Evolutionary conservation across 2,797 vertebrate species (phyloP), one percentile per base, ranked within the genome.

Genomic region (Synaphobranchus kaupii): DNA sequence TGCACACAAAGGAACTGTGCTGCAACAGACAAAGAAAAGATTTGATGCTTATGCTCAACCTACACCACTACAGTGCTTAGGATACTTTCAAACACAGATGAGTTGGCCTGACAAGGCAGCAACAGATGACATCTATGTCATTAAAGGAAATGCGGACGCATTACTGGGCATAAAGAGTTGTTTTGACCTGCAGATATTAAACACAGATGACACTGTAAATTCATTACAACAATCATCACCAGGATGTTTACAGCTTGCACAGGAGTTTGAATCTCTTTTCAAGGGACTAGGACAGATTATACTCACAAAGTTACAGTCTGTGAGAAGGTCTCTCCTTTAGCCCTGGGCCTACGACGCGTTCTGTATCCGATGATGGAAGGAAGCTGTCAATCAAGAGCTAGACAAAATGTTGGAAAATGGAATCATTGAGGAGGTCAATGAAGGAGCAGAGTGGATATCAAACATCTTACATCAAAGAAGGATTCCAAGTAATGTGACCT

Each of bases 391-490:
- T n/a, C 85, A 88, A 63, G 56, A 88, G 39, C 48, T 88, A 76
- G 84, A 86, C 68, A 84, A 89, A 71, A 88, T 90, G 71, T 39
- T 89, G 34, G 83, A 86, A 66, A 39, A 88, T 1, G 88, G 20
- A 68, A 89, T 91, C 13, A 91, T 80, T 44, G 87, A 89, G 25
- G 85, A 89, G 87, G 82, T 88, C 34, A 87, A 88, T 78, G 12
- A 89, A 86, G 83, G 71, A 84, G 71, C 86, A 34, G 31, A 89
- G 66, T 80, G 87, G 84, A n/a, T 89, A 31, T 90, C 85, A 25
- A 89, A 89, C 50, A 82, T 88, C 71, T 48, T 87, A 44, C 58
- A 87, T 12, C 22, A 82, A 58, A 78, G 56, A 31, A 89, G 86
- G 50, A 84, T 85, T 12, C 56, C 9, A 60, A 60, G 56, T 2